phyloP scores from a whole-genome alignment of 2,113 vertebrate genomes.

The Sinocyclocheilus anophthalmus region DNA sequence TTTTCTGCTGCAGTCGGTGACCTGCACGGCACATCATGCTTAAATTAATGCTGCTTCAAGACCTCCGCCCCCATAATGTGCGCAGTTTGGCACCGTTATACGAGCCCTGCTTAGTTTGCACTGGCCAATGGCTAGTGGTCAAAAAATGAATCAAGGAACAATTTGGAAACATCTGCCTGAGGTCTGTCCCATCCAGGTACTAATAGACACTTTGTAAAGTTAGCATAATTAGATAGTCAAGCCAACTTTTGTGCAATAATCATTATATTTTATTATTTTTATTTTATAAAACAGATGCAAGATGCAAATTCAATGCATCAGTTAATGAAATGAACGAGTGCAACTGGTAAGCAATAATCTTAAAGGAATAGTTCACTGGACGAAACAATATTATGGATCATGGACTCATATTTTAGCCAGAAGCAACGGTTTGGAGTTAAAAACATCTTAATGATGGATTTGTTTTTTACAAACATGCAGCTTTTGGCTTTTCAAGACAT shows the following conservation, averaged over 20 bases:
- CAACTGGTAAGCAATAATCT: conserved; percentile 1
- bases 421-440: background rate
- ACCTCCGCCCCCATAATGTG: conserved; percentile 39
- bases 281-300: background rate
- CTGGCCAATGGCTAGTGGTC: background rate
- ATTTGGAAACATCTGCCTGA: conserved; percentile 2
- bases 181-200: background rate
- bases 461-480: too few relatives aligned
- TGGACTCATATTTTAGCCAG: background rate
- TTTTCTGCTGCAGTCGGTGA: conserved; percentile 20
- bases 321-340: background rate
- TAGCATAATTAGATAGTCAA: background rate
- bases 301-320: background rate
- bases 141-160: background rate
- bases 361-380: background rate
- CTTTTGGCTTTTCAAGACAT: too few relatives aligned
- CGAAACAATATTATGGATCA: background rate
- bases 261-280: background rate
- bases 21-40: conserved; percentile 23
- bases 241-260: background rate
- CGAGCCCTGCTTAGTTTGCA: conserved; percentile 2
- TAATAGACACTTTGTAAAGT: background rate
- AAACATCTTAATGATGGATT: too few relatives aligned
- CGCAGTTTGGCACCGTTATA: background rate
- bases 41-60: conserved; percentile 29